These are phyloP conservation scores for Tenthredo notha DNA, from an alignment of 2,888 invertebrate species.

Conservation along the genomic window DNA sequence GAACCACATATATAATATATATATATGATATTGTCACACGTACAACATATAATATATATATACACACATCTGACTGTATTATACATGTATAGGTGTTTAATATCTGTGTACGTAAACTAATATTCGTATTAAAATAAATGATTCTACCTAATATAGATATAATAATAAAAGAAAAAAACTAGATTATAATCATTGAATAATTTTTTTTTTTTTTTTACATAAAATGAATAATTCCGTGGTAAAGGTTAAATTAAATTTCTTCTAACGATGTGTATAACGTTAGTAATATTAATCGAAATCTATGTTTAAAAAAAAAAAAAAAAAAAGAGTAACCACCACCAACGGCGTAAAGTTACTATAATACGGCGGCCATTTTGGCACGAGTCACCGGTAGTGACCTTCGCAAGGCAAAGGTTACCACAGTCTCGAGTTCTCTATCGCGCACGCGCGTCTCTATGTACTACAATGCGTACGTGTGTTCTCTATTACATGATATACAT, in stretches of 20 bases:
- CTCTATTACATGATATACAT: conserved; percentile 14
- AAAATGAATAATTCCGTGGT: neutral
- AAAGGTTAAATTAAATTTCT: neutral
- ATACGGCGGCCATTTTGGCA: conserved; percentile 56
- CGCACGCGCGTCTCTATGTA: conserved; percentile 34
- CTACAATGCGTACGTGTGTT: conserved; percentile 22
- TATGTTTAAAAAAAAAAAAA: too few relatives aligned
- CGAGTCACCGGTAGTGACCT: conserved; percentile 55
- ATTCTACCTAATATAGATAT: neutral
- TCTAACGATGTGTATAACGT: neutral
- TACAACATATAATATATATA: too few relatives aligned
- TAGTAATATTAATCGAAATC: neutral
- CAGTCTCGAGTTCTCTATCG: conserved; percentile 31
- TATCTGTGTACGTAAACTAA: neutral
- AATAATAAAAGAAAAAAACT: neutral
- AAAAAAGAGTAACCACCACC: neutral
- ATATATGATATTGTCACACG: neutral
- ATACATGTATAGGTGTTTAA: neutral
- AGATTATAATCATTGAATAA: neutral
- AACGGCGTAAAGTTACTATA: conserved; percentile 36
- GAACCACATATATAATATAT: neutral
- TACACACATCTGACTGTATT: neutral
- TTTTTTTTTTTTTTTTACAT: neutral
- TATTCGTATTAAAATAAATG: neutral
- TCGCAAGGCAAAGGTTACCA: conserved; percentile 56